Evolutionary conservation across 2,113 vertebrate genomes (phyloP).

Genomic region (Percina caprodes): DNA sequence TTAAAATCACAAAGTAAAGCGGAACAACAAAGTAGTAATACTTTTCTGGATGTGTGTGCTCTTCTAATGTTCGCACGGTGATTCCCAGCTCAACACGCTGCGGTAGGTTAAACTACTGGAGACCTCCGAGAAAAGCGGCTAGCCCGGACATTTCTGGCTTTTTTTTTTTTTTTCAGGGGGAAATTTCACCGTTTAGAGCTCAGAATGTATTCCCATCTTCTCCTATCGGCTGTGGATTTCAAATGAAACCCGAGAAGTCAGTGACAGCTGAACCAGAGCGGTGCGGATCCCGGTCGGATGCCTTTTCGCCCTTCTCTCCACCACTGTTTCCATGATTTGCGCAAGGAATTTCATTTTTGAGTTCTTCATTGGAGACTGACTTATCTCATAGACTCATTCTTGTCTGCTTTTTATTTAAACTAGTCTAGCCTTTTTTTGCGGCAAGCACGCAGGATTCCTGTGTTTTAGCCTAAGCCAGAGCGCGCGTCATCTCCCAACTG

Average conservation of each 20-base stretch:
- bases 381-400: neutral
- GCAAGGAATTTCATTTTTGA: slow-evolving; percentile 26
- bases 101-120: slow-evolving; percentile 51
- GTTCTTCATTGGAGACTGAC: slow-evolving; percentile 26
- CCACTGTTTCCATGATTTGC: slow-evolving; percentile 17
- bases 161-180: neutral
- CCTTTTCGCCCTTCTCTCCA: slow-evolving; percentile 16
- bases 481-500: slow-evolving; percentile 55
- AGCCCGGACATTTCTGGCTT: slow-evolving; percentile 5
- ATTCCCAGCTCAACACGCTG: slow-evolving; percentile 43
- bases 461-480: slow-evolving; percentile 1
- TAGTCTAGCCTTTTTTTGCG: neutral
- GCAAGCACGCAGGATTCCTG: slow-evolving; percentile 1
- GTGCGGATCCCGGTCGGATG: slow-evolving; percentile 30
- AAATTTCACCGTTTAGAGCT: neutral
- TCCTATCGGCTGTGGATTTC: neutral
- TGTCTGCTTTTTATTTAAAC: neutral
- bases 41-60: neutral
- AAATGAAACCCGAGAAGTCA: slow-evolving; percentile 16
- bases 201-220: neutral
- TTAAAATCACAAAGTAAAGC: slow-evolving; percentile 36
- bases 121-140: neutral
- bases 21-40: slow-evolving; percentile 7
- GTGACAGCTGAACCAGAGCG: slow-evolving; percentile 28
- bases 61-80: fast-evolving